Evolutionary conservation across 2,113 vertebrate species (phyloP), one percentile per base, ranked within the genome.

Genomic region (Anarrhichthys ocellatus): DNA sequence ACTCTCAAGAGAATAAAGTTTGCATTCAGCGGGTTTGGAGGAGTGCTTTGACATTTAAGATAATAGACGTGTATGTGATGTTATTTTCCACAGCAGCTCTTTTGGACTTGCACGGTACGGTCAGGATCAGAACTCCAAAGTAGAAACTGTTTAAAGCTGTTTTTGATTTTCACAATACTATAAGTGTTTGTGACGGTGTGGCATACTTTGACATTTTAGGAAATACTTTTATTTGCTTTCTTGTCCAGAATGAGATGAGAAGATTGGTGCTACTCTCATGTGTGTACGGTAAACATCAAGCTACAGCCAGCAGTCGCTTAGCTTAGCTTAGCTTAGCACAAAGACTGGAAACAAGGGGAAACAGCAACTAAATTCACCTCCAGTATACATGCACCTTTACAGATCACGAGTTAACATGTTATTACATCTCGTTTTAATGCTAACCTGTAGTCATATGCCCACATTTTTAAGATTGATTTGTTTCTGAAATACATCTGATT

Each of bases 51-150:
- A 67, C 72, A 18, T 56, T 87, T 75, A 36, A 27, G 5, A 71
- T 61, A 67, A 50, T 18, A 40, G 22, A 74, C 38, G 27, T 46
- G 52, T 20, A 17, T 69, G 63, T 61, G 48, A 84, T 70, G 24
- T 66, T 36, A 22, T 81, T 77, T 34, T 78, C 78, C 50, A 34
- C 27, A 64, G 34, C 73, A 73, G 61, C 68, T 83, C 70, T 66
- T 80, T 71, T 42, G 36, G 54, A 63, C 44, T 46, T 15, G 20
- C 4, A 36, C 32, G 42, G 48, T n/a, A 64, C 5, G 50, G 24
- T 36, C 44, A 56, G 29, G n/a, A 17, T 15, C 17, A 27, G 44
- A 64, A 73, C 32, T 63, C 24, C 4, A 27, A 62, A 54, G 56
- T 15, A 73, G 40, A 58, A 66, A 13, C 66, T 8, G 27, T 34